These are phyloP conservation scores for Dysidea cf. avara DNA, from an alignment of 37 sponge, comb jelly and placozoan species.

Conservation along the genomic window DNA sequence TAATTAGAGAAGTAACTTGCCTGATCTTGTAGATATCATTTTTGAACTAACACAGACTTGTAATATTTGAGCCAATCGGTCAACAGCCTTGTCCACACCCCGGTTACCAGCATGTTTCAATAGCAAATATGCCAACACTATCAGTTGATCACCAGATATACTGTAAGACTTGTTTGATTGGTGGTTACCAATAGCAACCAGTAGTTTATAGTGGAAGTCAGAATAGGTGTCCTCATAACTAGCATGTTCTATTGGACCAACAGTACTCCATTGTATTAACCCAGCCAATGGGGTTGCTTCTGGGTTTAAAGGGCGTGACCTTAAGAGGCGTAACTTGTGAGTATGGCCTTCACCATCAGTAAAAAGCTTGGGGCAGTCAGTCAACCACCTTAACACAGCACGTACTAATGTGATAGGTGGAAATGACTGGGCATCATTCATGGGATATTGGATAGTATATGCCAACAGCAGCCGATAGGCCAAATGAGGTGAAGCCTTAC, in stretches of 20 bases:
- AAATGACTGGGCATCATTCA: conserved; percentile 13
- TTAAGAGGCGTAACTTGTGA: too few species aligned
- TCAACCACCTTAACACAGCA: too few species aligned
- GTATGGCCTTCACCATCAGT: too few species aligned
- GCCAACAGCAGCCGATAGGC: conserved; percentile 44
- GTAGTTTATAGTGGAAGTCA: background rate
- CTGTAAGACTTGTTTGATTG: background rate
- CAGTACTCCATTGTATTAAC: conserved; percentile 53
- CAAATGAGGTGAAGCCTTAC: conserved; percentile 48
- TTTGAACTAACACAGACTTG: conserved; percentile 48
- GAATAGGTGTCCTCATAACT: background rate
- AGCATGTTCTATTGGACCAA: conserved; percentile 28
- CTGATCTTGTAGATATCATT: conserved; percentile 25
- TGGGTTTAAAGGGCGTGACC: too few species aligned
- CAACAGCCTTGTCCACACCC: conserved; percentile 46
- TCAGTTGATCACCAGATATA: background rate
- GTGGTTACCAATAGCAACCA: conserved; percentile 1
- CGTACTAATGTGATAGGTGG: too few species aligned
- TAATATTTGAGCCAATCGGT: conserved; percentile 72
- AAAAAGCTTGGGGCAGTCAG: too few species aligned
- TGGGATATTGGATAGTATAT: conserved; percentile 50
- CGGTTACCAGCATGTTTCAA: background rate
- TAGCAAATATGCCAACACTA: background rate
- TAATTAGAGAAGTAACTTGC: conserved; percentile 15
- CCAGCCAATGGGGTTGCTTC: conserved; percentile 39